phyloP scores from a whole-genome alignment of 2,797 vertebrate genomes.

The Buceros bicornis region DNA sequence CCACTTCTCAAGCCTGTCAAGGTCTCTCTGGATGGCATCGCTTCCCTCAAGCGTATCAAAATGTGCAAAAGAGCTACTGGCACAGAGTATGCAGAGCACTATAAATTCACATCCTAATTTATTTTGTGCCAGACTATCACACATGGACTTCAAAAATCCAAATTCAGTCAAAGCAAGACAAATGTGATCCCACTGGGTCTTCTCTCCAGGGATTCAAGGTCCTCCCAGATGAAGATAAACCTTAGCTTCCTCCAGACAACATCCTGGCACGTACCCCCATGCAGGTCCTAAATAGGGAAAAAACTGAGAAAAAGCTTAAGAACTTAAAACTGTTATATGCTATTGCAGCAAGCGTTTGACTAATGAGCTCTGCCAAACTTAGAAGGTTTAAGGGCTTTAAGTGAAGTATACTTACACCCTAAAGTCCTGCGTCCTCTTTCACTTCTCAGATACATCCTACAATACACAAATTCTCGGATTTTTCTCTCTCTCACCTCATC shows the following conservation, averaged over 20 bases:
- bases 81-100: not conserved
- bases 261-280: not conserved
- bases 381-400: not conserved
- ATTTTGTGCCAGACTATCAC: not conserved
- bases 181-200: not conserved
- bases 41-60: not conserved
- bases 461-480: not conserved
- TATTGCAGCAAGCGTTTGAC: not conserved
- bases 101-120: not conserved
- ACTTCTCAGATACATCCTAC: not conserved
- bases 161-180: not conserved
- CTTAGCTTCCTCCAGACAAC: not conserved
- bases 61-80: not conserved
- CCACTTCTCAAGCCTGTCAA: not conserved
- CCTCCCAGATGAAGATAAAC: not conserved
- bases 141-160: not conserved
- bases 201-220: not conserved
- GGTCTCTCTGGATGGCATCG: not conserved
- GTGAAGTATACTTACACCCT: not conserved
- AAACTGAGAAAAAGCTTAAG: not conserved
- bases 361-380: not conserved
- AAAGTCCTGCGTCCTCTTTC: not conserved
- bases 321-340: not conserved
- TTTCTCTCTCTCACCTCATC: not conserved
- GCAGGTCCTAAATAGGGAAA: not conserved